Conservation (phyloP, 2,888 invertebrate species). For the Ectemnius continuus region DNA sequence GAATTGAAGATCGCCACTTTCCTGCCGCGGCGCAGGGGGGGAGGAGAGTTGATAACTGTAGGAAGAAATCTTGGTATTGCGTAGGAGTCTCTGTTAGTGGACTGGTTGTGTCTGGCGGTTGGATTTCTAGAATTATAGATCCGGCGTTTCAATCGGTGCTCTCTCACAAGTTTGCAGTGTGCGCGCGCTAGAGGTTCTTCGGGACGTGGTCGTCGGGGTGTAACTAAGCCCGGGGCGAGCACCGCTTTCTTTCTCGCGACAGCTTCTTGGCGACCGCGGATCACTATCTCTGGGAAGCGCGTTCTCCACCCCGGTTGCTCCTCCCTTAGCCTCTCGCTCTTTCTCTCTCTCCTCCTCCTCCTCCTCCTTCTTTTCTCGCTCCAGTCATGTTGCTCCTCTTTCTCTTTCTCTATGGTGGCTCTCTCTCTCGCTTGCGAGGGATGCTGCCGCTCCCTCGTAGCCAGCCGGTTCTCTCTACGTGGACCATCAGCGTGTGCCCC, state of each 20-base stretch:
- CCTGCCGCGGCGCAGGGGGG: too few species aligned
- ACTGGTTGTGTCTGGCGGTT: too few species aligned
- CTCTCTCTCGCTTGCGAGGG: neutral
- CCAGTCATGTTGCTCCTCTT: neutral
- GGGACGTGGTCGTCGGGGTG: conserved; percentile 2
- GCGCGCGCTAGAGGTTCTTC: neutral
- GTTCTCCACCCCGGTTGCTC: conserved; percentile 8
- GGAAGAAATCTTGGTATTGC: too few species aligned
- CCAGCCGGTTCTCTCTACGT: conserved; percentile 3
- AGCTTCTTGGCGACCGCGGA: conserved; percentile 64
- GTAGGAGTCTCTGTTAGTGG: too few species aligned
- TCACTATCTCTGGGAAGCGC: conserved; percentile 66
- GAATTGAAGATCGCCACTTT: too few species aligned
- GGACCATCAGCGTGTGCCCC: neutral
- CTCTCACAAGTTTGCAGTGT: neutral
- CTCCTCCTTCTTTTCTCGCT: conserved; percentile 11
- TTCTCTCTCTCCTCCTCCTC: too few species aligned
- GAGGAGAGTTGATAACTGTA: too few species aligned
- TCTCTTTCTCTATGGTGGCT: neutral
- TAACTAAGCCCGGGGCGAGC: conserved; percentile 45
- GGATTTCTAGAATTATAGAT: too few species aligned
- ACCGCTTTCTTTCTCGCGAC: conserved; percentile 59
- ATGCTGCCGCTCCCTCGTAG: conserved; percentile 9
- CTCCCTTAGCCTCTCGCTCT: neutral
- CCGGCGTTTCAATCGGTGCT: neutral